These are phyloP conservation scores for Dryocosmus kuriphilus DNA, from an alignment of 2,888 invertebrate genomes.

Conservation along the genomic window DNA sequence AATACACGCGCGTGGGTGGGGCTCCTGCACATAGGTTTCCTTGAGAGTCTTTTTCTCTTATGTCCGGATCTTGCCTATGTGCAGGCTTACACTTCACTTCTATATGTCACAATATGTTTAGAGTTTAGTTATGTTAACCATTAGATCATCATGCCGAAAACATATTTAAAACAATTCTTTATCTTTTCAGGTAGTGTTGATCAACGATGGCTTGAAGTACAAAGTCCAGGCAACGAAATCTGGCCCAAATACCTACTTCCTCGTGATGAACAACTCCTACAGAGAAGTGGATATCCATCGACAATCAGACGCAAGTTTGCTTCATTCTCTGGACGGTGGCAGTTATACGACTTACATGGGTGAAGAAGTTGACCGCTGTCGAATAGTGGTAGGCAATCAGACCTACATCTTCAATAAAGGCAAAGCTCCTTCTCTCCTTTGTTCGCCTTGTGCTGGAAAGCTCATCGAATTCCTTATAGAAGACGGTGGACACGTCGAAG, in stretches of 20 bases:
- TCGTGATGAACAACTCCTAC: slow-evolving; percentile 96
- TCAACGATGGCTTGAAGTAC: slow-evolving; percentile 93
- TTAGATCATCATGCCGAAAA: too few relatives aligned
- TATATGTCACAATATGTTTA: too few relatives aligned
- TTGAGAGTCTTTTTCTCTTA: too few relatives aligned
- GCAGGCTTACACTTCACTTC: too few relatives aligned
- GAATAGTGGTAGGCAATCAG: slow-evolving; percentile 97
- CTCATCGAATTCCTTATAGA: slow-evolving; percentile 93
- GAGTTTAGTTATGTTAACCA: too few relatives aligned
- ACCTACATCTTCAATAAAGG: slow-evolving; percentile 99
- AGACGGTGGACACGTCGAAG: slow-evolving; percentile 95
- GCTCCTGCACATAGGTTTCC: too few relatives aligned
- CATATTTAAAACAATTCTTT: too few relatives aligned
- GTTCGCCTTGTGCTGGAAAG: slow-evolving; percentile 97
- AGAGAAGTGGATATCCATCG: slow-evolving; percentile 97
- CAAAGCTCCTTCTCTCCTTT: slow-evolving; percentile 96
- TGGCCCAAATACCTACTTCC: slow-evolving; percentile 93
- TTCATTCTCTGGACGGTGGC: slow-evolving; percentile 95
- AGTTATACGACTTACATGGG: slow-evolving; percentile 98
- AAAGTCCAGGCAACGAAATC: slow-evolving; percentile 93
- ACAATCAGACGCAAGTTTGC: slow-evolving; percentile 91
- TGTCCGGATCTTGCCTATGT: too few relatives aligned
- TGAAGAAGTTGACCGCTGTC: slow-evolving; percentile 96
- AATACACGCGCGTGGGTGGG: too few relatives aligned
- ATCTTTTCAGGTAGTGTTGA: slow-evolving; percentile 85